phyloP scores from a whole-genome alignment of 2,888 invertebrate species.

The Zelleria hepariella region DNA sequence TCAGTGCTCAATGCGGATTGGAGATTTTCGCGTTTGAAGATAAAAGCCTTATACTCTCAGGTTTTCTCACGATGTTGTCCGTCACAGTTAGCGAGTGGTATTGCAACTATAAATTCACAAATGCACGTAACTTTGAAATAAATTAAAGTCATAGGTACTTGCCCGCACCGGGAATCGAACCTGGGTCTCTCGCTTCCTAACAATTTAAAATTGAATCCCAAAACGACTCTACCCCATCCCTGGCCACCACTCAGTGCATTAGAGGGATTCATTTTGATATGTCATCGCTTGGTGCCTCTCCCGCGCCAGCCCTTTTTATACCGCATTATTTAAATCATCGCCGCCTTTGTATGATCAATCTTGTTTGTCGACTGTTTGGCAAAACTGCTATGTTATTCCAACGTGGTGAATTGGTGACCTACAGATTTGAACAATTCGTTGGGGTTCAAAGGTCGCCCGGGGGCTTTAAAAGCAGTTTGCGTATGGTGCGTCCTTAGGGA shows the following conservation, averaged over 20 bases:
- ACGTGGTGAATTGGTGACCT: neutral
- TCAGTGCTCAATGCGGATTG: too few species aligned
- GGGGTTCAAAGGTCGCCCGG: neutral
- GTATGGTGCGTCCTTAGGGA: neutral
- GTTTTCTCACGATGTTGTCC: too few species aligned
- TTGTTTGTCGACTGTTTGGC: conserved; percentile 9
- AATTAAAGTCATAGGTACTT: too few species aligned
- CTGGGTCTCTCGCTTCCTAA: too few species aligned
- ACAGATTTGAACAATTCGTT: neutral
- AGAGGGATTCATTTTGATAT: conserved; percentile 65
- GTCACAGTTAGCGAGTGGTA: too few species aligned
- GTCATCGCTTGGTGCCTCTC: conserved; percentile 48
- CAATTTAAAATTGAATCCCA: too few species aligned
- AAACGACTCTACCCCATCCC: conserved; percentile 1
- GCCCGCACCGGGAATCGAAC: too few species aligned
- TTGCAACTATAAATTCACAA: too few species aligned
- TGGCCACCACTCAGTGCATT: conserved; percentile 29
- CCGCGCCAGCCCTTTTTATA: conserved; percentile 41
- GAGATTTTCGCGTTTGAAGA: too few species aligned
- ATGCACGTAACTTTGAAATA: too few species aligned
- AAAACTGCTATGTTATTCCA: neutral
- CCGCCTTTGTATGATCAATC: conserved; percentile 24
- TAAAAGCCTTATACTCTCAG: too few species aligned
- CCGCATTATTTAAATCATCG: conserved; percentile 51
- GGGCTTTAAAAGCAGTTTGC: neutral